Evolutionary conservation across 2,797 vertebrate species (phyloP), one percentile per base, ranked within the genome.

Genomic region (Trachurus trachurus): DNA sequence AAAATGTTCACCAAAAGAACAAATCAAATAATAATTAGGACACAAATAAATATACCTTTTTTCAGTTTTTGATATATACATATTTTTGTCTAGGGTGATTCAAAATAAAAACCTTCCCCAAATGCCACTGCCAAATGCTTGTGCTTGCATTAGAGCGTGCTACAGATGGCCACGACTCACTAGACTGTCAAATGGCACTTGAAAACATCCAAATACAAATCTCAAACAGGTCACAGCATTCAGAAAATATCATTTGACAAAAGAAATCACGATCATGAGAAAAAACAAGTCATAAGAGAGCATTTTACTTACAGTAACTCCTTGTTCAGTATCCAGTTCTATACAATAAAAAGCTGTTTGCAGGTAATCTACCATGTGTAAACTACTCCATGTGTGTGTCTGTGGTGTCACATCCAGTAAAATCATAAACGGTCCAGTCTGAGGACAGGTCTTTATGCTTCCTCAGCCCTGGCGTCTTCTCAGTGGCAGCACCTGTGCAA

Each of bases 181-280:
- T 94, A 97, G 96, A 97, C 96, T 95, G 96, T 96, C 96, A 96
- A 96, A 99, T 98, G 98, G 98, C 98, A 99, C 97, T 97, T 97
- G 95, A 96, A 95, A 95, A 96, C 94, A 91, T 93, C 92, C 85
- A 81, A 84, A 93, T 90, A 90, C 86, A 91, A 92, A 90, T 89
- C 80, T 91, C 83, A 89, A 89, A 96, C 81, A 60, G 73, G 88
- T 92, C 88, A 93, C 94, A 92, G 93, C 92, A 88, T 92, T 89
- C 89, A 90, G 85, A 87, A 92, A 91, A 86, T 83, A 90, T 88
- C 90, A 81, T 87, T 66, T 71, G 88, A 93, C 86, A 91, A 90
- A 87, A 86, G 22, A 89, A 93, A 88, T 66, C 85, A 91, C 83
- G 15, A 88, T 85, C 74, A 89, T 89, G 88, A 91, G 74, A 67